A percentile compares a stretch with the other conserved stretches of the same genome.
phyloP scores from a whole-genome alignment of 2,797 vertebrate species.

The Acanthiza pusilla region DNA sequence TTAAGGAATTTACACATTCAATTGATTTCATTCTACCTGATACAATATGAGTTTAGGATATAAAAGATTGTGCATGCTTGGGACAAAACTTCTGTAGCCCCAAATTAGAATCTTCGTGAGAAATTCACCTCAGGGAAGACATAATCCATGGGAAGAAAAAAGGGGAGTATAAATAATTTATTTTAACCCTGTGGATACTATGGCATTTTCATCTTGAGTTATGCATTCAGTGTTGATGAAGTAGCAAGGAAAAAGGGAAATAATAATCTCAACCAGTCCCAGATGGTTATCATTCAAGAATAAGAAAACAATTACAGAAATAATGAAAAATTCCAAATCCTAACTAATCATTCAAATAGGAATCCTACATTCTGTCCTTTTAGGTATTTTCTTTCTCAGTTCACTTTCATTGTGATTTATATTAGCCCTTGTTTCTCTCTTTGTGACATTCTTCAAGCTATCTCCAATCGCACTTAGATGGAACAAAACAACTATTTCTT shows the following conservation, averaged over 20 bases:
- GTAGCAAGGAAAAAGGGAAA: background rate
- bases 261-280: background rate
- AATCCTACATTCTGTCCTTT: background rate
- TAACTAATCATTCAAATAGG: background rate
- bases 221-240: background rate
- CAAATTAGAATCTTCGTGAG: slow-evolving; percentile 11
- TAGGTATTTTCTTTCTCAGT: background rate
- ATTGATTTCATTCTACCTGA: slow-evolving; percentile 71
- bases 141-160: background rate
- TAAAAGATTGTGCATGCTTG: slow-evolving; percentile 22
- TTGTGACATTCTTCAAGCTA: background rate
- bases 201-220: background rate
- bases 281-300: background rate
- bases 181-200: slow-evolving; percentile 8
- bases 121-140: background rate
- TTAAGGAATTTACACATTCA: slow-evolving; percentile 75
- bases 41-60: slow-evolving; percentile 55
- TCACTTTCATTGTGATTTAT: background rate
- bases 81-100: slow-evolving; percentile 32
- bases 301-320: background rate
- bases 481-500: slow-evolving; percentile 18
- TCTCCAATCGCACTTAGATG: background rate
- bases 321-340: slow-evolving; percentile 1
- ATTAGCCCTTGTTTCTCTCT: background rate
- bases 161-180: background rate